A percentile compares a stretch with the other conserved stretches of the same genome.
These are phyloP conservation scores for Nemopilema nomurai DNA, from an alignment of 30 jellyfish, hydroid and myxozoan species.

Conservation along the genomic window DNA sequence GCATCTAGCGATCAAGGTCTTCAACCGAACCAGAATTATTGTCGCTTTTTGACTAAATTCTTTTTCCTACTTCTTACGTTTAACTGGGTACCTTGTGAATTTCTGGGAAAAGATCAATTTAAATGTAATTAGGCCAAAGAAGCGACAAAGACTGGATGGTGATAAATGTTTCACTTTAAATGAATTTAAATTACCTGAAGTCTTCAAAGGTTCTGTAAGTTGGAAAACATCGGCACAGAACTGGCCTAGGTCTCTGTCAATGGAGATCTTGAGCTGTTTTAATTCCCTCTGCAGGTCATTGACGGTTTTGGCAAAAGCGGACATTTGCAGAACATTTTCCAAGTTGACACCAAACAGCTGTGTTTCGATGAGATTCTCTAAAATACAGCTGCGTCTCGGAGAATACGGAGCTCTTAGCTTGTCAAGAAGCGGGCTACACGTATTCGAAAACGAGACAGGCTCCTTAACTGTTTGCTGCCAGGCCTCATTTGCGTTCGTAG, in stretches of 20 bases:
- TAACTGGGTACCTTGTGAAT: too few relatives aligned
- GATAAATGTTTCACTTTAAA: too few relatives aligned
- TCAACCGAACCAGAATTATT: too few relatives aligned
- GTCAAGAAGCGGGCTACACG: constrained; percentile 35
- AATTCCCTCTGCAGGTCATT: constrained; percentile 24
- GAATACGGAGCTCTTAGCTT: constrained; percentile 34
- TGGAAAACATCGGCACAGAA: constrained; percentile 5
- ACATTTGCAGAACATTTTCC: background rate
- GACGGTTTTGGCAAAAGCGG: constrained; percentile 14
- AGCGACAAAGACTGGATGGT: too few relatives aligned
- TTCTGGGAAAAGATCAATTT: too few relatives aligned
- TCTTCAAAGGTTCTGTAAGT: background rate
- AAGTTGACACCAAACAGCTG: constrained; percentile 8
- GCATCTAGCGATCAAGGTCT: too few relatives aligned
- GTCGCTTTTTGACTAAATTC: too few relatives aligned
- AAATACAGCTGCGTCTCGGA: constrained; percentile 22
- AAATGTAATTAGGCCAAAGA: too few relatives aligned
- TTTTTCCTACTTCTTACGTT: too few relatives aligned
- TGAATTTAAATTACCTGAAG: constrained; percentile 1
- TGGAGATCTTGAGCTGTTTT: background rate
- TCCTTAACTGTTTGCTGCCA: background rate
- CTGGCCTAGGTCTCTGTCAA: constrained; percentile 10
- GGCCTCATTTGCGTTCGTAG: background rate
- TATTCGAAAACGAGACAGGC: background rate
- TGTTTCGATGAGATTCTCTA: constrained; percentile 21